Evolutionary conservation across 2,888 invertebrate species (phyloP).

Genomic region (Scaptomyza polygonia): DNA sequence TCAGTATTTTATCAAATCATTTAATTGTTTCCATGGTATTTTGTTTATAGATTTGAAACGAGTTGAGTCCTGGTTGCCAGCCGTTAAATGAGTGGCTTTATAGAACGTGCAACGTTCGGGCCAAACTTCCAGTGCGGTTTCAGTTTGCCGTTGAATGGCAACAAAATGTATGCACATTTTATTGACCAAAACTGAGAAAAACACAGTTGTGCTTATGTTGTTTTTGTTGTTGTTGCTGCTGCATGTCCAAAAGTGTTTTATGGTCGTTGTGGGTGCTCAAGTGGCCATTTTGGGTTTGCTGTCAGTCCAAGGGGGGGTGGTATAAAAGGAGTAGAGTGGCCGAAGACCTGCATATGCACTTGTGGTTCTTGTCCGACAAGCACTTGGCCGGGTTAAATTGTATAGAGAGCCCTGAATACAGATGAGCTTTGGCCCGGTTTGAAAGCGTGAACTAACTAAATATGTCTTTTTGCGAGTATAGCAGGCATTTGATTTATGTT

Average conservation of each 20-base stretch:
- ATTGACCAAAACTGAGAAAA: conserved; percentile 71
- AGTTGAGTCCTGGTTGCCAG: conserved; percentile 34
- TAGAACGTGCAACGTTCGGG: conserved; percentile 13
- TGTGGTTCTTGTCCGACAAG: conserved; percentile 66
- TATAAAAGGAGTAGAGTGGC: neutral
- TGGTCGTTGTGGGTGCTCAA: conserved; percentile 75
- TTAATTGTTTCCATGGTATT: conserved; percentile 37
- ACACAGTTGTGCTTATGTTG: conserved; percentile 42
- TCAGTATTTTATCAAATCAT: neutral
- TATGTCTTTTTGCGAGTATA: conserved; percentile 43
- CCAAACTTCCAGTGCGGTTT: conserved; percentile 38
- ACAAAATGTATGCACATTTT: conserved; percentile 77
- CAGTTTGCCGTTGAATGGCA: conserved; percentile 47
- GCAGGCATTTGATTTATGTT: conserved; percentile 61
- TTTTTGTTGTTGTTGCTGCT: conserved; percentile 53
- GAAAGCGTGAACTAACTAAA: conserved; percentile 48
- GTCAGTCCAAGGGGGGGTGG: neutral
- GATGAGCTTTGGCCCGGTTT: conserved; percentile 61
- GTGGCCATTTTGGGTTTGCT: conserved; percentile 70
- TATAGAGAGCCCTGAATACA: conserved; percentile 66
- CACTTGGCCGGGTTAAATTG: conserved; percentile 59
- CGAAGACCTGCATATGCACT: conserved; percentile 48
- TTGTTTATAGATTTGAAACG: conserved; percentile 4
- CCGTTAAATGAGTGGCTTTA: conserved; percentile 56
- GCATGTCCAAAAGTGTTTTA: conserved; percentile 80